A percentile compares a stretch with the other conserved stretches of the same genome.
Conservation (phyloP, 2,113 vertebrate genomes). For the Gasterosteus aculeatus region DNA sequence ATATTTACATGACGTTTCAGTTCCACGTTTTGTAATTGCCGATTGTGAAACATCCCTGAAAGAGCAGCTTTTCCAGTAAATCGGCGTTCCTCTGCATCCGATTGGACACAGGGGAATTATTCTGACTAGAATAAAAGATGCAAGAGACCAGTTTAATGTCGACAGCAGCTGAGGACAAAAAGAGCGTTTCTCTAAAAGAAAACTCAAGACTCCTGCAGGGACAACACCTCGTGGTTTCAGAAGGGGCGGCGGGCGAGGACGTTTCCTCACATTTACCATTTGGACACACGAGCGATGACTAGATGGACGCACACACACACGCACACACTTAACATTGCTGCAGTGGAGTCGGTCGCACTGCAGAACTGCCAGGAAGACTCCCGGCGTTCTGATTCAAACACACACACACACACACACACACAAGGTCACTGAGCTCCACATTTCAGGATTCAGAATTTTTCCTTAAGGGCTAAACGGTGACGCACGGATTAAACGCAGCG, state of each 20-base stretch:
- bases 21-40: constrained; percentile 3
- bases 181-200: too few species aligned
- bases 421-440: constrained; percentile 45
- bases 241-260: background rate
- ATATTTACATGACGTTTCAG: background rate
- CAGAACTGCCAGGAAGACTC: constrained; percentile 63
- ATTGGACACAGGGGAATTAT: background rate
- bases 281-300: background rate
- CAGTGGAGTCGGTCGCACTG: constrained; percentile 48
- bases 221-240: background rate
- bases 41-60: background rate
- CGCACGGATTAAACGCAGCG: constrained; percentile 27
- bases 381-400: constrained; percentile 19
- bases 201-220: background rate
- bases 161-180: too few species aligned
- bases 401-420: constrained; percentile 30
- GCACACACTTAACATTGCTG: constrained; percentile 25
- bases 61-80: constrained; percentile 14
- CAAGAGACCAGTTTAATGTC: background rate
- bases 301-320: constrained; percentile 6
- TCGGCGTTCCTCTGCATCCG: background rate
- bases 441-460: too few species aligned
- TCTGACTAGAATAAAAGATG: background rate
- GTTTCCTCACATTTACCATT: background rate
- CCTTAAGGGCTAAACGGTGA: background rate